These are phyloP conservation scores for Monomorium pharaonis DNA, from an alignment of 1,140 invertebrate species.

Conservation along the genomic window DNA sequence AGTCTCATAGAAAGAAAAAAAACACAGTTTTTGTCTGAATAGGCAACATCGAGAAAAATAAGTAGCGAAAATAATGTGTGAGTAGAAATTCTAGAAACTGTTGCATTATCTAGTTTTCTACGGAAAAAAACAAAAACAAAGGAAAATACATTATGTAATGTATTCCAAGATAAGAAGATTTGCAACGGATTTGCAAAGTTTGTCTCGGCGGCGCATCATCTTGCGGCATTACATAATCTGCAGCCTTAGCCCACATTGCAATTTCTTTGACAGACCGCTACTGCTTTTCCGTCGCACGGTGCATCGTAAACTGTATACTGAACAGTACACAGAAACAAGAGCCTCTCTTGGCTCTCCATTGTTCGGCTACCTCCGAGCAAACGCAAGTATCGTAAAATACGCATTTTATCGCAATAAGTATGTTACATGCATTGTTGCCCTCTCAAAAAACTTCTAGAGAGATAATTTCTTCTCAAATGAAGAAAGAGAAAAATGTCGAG, in stretches of 20 bases:
- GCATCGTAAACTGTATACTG: constrained; percentile 16
- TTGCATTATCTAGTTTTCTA: constrained; percentile 4
- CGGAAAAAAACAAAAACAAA: neutral
- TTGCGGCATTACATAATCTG: constrained; percentile 71
- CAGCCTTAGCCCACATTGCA: constrained; percentile 77
- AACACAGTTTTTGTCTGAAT: neutral
- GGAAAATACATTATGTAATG: neutral
- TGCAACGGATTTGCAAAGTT: constrained; percentile 48
- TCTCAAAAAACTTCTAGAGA: neutral
- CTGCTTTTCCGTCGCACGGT: constrained; percentile 32
- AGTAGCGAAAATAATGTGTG: neutral
- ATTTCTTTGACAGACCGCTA: constrained; percentile 59
- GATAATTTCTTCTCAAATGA: neutral
- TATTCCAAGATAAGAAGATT: constrained; percentile 38
- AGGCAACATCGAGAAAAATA: neutral
- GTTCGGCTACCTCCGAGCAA: neutral
- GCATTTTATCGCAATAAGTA: neutral
- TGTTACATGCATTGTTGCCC: neutral
- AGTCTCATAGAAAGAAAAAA: neutral
- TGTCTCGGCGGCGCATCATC: constrained; percentile 57
- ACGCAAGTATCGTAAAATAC: constrained; percentile 17
- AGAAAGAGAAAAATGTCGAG: neutral
- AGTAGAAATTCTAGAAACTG: neutral
- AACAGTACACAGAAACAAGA: constrained; percentile 2
- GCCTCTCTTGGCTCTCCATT: neutral